Conservation (phyloP, 1,140 invertebrate genomes). For the Hylaeus volcanicus region DNA sequence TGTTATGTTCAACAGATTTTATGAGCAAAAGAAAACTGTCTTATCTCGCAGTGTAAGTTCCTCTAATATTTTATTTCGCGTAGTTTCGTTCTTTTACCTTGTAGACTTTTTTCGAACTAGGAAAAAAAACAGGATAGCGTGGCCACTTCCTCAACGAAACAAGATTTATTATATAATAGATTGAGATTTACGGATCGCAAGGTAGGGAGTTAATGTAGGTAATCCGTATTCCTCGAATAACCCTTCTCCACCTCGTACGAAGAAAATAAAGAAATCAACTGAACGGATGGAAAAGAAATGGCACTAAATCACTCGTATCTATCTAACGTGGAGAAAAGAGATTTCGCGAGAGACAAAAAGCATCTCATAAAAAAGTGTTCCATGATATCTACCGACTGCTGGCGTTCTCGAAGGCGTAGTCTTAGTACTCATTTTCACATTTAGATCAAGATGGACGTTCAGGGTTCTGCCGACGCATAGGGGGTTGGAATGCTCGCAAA, state of each 20-base stretch:
- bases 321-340: conserved; percentile 6
- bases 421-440: neutral
- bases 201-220: conserved; percentile 22
- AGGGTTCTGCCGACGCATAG: neutral
- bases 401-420: no score
- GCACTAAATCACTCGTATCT: conserved; percentile 23
- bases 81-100: neutral
- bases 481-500: no score
- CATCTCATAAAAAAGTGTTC: neutral
- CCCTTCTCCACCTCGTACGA: neutral
- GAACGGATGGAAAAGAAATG: conserved; percentile 28
- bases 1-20: no score
- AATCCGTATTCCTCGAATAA: conserved; percentile 31
- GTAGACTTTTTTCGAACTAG: neutral
- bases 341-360: neutral
- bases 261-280: conserved; percentile 32
- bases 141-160: neutral
- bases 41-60: neutral
- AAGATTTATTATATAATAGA: conserved; percentile 26
- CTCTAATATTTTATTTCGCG: neutral
- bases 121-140: neutral
- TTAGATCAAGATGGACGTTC: neutral
- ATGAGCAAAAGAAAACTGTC: neutral
- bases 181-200: conserved; percentile 19
- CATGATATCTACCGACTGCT: neutral